These are phyloP conservation scores for Scaptomyza polygonia DNA, from an alignment of 2,888 invertebrate genomes.

Conservation along the genomic window DNA sequence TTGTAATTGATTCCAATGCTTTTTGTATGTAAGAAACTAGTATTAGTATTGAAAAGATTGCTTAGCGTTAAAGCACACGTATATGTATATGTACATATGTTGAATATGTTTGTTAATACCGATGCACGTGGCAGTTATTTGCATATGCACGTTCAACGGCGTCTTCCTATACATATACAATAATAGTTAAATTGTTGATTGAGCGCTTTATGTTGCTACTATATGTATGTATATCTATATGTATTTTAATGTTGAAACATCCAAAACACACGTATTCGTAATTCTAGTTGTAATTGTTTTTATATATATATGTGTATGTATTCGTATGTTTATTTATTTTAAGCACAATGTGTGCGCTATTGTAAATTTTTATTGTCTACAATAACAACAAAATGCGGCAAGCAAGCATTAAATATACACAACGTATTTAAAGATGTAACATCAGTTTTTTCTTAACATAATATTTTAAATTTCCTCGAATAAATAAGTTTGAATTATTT, in stretches of 20 bases:
- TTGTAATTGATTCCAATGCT: constrained; percentile 22
- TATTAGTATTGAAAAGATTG: constrained; percentile 50
- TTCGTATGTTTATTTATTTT: constrained; percentile 68
- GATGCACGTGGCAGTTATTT: constrained; percentile 24
- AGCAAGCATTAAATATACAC: constrained; percentile 33
- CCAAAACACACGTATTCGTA: constrained; percentile 60
- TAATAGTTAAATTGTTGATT: constrained; percentile 76
- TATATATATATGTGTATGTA: constrained; percentile 34
- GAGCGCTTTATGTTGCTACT: constrained; percentile 59
- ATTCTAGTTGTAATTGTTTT: constrained; percentile 63
- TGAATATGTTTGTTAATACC: constrained; percentile 54
- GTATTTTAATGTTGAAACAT: constrained; percentile 75
- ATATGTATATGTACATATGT: constrained; percentile 22
- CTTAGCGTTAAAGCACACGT: constrained; percentile 26
- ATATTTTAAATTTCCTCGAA: neutral
- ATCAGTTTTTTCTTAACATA: neutral
- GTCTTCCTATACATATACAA: constrained; percentile 82
- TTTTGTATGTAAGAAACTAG: constrained; percentile 46
- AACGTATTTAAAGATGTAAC: constrained; percentile 34
- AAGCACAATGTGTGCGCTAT: constrained; percentile 70
- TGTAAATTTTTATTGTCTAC: constrained; percentile 63
- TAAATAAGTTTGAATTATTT: neutral
- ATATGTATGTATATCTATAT: constrained; percentile 25
- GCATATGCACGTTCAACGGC: constrained; percentile 46
- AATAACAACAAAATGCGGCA: constrained; percentile 18